Percentiles rank a stretch among this genome's conserved stretches.
Evolutionary conservation across 2,113 vertebrate species (phyloP).

Genomic region (Falco punctatus): DNA sequence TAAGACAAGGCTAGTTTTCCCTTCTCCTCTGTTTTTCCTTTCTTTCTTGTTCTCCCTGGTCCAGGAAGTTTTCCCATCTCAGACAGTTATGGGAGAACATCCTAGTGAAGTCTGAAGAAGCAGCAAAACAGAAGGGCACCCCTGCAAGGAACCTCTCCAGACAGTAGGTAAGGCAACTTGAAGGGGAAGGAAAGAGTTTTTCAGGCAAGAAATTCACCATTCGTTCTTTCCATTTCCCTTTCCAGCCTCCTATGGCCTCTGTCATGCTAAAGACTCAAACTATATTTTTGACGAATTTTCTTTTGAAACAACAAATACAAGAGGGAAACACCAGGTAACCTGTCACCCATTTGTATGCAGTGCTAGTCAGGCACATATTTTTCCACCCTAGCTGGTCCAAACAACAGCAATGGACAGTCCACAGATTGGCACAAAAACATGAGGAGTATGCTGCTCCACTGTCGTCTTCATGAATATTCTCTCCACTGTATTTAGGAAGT

Average conservation of each 20-base stretch:
- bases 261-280: background rate
- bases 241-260: background rate
- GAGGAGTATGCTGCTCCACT: background rate
- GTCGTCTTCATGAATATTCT: background rate
- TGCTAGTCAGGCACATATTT: background rate
- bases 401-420: background rate
- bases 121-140: background rate
- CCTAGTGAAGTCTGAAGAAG: background rate
- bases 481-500: background rate
- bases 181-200: background rate
- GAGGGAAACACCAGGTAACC: background rate
- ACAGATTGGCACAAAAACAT: background rate
- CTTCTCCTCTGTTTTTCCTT: background rate
- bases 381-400: background rate
- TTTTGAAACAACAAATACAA: background rate
- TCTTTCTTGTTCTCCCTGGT: background rate
- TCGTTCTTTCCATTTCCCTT: background rate
- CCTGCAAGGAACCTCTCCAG: background rate
- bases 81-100: background rate
- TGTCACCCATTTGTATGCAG: background rate
- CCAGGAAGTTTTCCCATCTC: background rate
- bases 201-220: background rate
- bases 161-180: background rate
- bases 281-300: background rate
- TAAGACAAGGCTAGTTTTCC: background rate